Evolutionary conservation across 2,888 invertebrate species (phyloP).

Genomic region (Lycocerus yunnanus): DNA sequence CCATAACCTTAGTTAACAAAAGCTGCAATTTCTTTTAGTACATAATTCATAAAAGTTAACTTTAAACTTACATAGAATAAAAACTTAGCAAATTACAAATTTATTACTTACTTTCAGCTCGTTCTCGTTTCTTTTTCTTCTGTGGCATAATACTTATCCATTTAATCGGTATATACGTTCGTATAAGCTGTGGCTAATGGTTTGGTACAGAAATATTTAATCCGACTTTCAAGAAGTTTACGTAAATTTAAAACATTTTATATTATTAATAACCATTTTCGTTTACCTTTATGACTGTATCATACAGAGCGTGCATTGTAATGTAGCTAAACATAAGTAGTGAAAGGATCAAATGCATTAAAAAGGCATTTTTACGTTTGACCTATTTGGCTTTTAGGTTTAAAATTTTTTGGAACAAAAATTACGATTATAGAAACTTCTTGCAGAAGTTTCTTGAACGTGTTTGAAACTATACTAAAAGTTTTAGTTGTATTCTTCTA

Average conservation of each 20-base stretch:
- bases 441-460: background rate
- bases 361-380: background rate
- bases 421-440: background rate
- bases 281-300: background rate
- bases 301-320: background rate
- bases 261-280: background rate
- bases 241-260: background rate
- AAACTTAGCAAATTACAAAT: no score
- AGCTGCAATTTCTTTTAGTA: no score
- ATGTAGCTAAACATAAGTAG: background rate
- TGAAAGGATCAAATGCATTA: background rate
- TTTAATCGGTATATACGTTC: background rate
- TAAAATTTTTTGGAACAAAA: background rate
- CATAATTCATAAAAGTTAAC: no score
- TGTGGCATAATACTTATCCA: background rate
- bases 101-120: background rate
- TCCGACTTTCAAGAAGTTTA: background rate
- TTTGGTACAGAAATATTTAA: background rate
- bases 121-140: background rate
- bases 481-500: constrained; percentile 16
- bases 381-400: background rate
- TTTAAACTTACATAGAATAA: no score
- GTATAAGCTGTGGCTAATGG: background rate
- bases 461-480: background rate
- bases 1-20: no score